phyloP scores from a whole-genome alignment of 2,113 vertebrate genomes.

The Romanogobio albipinnatus region DNA sequence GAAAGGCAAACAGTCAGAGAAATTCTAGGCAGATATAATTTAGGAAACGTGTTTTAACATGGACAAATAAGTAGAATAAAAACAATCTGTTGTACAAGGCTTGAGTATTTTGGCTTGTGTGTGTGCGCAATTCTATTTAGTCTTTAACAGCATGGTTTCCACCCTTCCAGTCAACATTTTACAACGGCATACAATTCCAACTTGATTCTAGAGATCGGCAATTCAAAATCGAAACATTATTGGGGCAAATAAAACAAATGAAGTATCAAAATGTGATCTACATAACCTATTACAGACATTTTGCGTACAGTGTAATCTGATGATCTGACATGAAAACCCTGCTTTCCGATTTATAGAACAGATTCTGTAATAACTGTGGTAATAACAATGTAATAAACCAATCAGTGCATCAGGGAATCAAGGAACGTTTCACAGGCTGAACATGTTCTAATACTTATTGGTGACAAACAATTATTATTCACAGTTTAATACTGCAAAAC shows the following conservation, averaged over 20 bases:
- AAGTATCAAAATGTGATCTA: conserved; percentile 1
- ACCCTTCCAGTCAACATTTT: neutral
- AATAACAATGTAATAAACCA: conserved; percentile 16
- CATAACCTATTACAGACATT: conserved; percentile 1
- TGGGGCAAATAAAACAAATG: neutral
- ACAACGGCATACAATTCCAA: neutral
- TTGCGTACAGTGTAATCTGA: neutral
- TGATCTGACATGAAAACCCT: neutral
- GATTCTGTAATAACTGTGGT: neutral
- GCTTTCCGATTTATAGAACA: neutral
- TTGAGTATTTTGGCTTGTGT: neutral
- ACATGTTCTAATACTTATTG: conserved; percentile 9
- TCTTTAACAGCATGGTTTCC: conserved; percentile 2
- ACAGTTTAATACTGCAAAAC: conserved; percentile 16
- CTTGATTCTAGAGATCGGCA: neutral
- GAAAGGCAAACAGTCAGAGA: conserved; percentile 17
- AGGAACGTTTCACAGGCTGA: neutral
- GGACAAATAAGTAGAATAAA: conserved; percentile 21
- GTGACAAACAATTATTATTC: neutral
- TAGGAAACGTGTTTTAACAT: conserved; percentile 11
- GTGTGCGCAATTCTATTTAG: neutral
- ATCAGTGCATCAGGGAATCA: neutral
- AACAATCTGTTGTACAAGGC: neutral
- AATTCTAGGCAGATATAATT: neutral
- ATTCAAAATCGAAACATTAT: neutral